Evolutionary conservation across 2,113 vertebrate genomes (phyloP).

Genomic region (Sminthopsis crassicaudata): DNA sequence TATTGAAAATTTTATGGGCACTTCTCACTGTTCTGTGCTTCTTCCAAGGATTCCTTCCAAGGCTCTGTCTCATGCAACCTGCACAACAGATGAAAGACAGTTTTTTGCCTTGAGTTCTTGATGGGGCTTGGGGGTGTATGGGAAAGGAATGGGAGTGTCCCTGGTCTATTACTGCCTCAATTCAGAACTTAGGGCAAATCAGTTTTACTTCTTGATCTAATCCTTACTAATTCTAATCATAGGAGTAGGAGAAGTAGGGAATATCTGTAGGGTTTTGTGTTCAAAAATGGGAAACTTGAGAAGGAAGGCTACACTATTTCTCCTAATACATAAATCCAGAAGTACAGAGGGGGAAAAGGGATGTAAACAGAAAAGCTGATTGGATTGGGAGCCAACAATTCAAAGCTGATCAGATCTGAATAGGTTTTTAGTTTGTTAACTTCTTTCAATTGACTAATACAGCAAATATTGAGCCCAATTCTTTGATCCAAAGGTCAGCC

Average conservation of each 20-base stretch:
- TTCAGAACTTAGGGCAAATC: background rate
- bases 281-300: background rate
- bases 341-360: background rate
- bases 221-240: background rate
- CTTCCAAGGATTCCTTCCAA: slow-evolving; percentile 7
- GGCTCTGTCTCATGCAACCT: background rate
- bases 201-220: background rate
- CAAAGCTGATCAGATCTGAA: background rate
- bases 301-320: background rate
- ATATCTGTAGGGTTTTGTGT: background rate
- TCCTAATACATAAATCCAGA: background rate
- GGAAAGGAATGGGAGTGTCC: background rate
- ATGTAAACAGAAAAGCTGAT: background rate
- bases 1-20: slow-evolving; percentile 64
- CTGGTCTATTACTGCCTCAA: background rate
- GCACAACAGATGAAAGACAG: background rate
- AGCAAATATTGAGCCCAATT: background rate
- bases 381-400: background rate
- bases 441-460: background rate
- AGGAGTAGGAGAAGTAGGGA: background rate
- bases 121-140: background rate
- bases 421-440: background rate
- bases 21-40: slow-evolving; percentile 37
- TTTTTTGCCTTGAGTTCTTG: background rate
- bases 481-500: background rate